phyloP scores from a whole-genome alignment of 2,888 invertebrate genomes.

The Metacarcinus magister region DNA sequence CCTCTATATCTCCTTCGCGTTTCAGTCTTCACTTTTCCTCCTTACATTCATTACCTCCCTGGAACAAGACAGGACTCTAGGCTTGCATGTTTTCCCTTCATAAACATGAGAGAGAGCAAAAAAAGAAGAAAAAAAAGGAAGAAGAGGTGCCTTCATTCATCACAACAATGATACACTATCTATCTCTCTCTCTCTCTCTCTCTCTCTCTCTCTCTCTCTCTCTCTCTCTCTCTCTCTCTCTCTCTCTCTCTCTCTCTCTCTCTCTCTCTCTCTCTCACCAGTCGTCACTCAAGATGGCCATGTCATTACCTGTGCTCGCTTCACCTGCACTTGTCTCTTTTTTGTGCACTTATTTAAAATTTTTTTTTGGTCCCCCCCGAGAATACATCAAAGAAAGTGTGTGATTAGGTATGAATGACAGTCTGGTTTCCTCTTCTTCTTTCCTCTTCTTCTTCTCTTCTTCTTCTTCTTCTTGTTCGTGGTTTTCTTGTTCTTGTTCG shows the following conservation, averaged over 20 bases:
- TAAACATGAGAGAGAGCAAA: not conserved
- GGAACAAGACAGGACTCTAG: not conserved
- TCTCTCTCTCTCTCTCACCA: not conserved
- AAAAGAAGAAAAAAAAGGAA: not conserved
- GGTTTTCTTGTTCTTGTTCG: not conserved
- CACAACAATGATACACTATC: not conserved
- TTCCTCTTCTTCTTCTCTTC: not conserved
- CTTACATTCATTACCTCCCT: not conserved
- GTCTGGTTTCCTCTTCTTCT: not conserved
- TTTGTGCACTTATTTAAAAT: not conserved
- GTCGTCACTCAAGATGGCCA: not conserved
- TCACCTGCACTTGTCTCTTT: not conserved
- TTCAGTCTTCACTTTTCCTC: not conserved
- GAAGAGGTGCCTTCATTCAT: not conserved
- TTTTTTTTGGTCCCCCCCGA: not conserved
- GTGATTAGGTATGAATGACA: not conserved
- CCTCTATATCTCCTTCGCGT: not conserved
- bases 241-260: constrained; percentile 46
- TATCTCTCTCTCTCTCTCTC: constrained; percentile 3
- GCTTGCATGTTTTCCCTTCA: not conserved
- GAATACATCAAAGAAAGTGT: constrained; percentile 21
- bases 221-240: constrained; percentile 39
- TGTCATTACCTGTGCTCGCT: not conserved
- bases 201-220: constrained; percentile 41
- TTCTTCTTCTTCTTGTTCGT: not conserved